A percentile compares a stretch with the other conserved stretches of the same genome.
Evolutionary conservation across 2,888 invertebrate genomes (phyloP).

Genomic region (Machimus rusticus): DNA sequence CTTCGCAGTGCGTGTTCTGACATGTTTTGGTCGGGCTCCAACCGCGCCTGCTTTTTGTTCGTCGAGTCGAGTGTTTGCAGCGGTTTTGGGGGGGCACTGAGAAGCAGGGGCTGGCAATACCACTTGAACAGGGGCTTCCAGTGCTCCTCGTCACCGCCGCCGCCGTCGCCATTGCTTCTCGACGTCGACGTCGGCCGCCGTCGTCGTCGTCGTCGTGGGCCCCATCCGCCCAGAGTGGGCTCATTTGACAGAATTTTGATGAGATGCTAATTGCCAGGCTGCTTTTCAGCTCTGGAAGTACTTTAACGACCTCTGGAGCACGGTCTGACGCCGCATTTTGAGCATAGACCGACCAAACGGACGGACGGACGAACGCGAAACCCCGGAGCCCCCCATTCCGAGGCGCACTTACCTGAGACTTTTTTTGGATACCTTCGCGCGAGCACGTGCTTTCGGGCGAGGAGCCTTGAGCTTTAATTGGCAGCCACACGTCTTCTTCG

Average conservation of each 20-base stretch:
- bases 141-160: neutral
- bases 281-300: neutral
- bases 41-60: neutral
- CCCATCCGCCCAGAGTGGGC: neutral
- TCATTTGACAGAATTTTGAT: constrained; percentile 16
- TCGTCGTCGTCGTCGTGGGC: neutral
- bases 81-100: neutral
- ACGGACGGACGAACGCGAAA: neutral
- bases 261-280: neutral
- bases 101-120: neutral
- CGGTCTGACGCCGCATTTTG: neutral
- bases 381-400: neutral
- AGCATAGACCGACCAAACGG: too few species aligned
- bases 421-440: neutral
- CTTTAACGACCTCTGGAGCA: neutral
- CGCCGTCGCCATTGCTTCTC: neutral
- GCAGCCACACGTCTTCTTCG: neutral
- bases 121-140: neutral
- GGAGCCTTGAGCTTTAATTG: constrained; percentile 4
- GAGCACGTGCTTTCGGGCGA: constrained; percentile 1
- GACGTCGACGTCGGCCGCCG: neutral
- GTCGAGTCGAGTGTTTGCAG: neutral
- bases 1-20: constrained; percentile 6
- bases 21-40: constrained; percentile 2
- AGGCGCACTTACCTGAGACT: neutral